These are phyloP conservation scores for Auanema sp. DNA, from an alignment of 2,888 invertebrate genomes.

Conservation along the genomic window DNA sequence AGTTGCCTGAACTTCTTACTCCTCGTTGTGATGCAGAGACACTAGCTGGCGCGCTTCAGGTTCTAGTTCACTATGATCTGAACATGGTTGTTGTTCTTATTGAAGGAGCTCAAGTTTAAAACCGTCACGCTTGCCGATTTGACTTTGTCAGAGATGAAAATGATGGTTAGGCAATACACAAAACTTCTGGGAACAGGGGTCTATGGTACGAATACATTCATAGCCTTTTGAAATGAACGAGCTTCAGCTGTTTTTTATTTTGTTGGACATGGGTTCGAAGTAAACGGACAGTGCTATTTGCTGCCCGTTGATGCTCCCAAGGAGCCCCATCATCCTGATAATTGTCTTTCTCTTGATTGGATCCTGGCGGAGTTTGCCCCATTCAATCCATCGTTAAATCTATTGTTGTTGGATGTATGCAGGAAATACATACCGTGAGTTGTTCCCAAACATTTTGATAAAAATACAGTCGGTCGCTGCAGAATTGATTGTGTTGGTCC, in stretches of 20 bases:
- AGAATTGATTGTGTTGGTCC: conserved; percentile 29
- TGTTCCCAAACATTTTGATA: conserved; percentile 6
- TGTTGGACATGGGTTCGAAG: conserved; percentile 68
- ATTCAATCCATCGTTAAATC: conserved; percentile 64
- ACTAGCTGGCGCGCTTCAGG: conserved; percentile 60
- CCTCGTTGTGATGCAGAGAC: conserved; percentile 65
- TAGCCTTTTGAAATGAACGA: neutral
- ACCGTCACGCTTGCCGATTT: conserved; percentile 67
- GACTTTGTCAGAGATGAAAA: conserved; percentile 65
- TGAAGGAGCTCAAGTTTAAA: conserved; percentile 64
- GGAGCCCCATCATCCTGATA: conserved; percentile 49
- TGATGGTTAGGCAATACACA: conserved; percentile 65
- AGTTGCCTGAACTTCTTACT: conserved; percentile 58
- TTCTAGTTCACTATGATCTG: conserved; percentile 5
- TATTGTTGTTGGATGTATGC: conserved; percentile 67
- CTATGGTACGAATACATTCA: conserved; percentile 52
- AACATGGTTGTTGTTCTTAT: neutral
- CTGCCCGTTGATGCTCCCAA: conserved; percentile 66
- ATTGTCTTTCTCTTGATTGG: conserved; percentile 63
- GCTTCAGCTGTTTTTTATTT: conserved; percentile 65
- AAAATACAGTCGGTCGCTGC: conserved; percentile 7
- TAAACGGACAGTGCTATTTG: conserved; percentile 66
- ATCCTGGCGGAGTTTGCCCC: conserved; percentile 63
- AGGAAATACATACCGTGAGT: conserved; percentile 61
- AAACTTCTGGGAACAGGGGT: conserved; percentile 65